A percentile compares a stretch with the other conserved stretches of the same genome.
These are phyloP conservation scores for Rhingia rostrata DNA, from an alignment of 2,888 invertebrate genomes.

Conservation along the genomic window DNA sequence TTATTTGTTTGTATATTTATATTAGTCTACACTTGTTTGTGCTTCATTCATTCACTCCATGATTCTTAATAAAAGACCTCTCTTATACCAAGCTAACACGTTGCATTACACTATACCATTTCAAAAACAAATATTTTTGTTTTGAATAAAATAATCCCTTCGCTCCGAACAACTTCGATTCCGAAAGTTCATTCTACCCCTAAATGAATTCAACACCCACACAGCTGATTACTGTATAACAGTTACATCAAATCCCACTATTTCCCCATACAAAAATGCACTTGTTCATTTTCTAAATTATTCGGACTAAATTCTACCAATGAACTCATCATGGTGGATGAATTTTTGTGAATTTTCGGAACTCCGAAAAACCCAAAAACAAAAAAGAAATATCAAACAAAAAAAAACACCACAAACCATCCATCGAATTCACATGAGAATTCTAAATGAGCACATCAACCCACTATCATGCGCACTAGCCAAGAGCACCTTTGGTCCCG, in stretches of 20 bases:
- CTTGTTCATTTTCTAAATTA: constrained; percentile 47
- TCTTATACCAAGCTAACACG: too few relatives aligned
- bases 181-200: constrained; percentile 49
- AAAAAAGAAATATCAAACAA: too few relatives aligned
- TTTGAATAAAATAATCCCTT: constrained; percentile 2
- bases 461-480: constrained; percentile 49
- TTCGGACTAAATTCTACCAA: constrained; percentile 48
- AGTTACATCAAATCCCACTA: constrained; percentile 64
- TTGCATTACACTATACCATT: neutral
- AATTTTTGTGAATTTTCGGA: constrained; percentile 40
- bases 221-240: constrained; percentile 54
- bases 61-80: too few relatives aligned
- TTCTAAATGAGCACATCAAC: constrained; percentile 64
- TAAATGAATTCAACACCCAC: constrained; percentile 35
- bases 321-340: neutral
- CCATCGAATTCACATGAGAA: constrained; percentile 62
- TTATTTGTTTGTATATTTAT: too few relatives aligned
- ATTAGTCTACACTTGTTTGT: too few relatives aligned
- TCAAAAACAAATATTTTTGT: constrained; percentile 10
- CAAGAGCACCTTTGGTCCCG: constrained; percentile 46
- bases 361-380: constrained; percentile 8
- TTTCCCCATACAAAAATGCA: constrained; percentile 64
- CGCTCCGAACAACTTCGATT: constrained; percentile 27
- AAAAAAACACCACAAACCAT: constrained; percentile 13
- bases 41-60: too few relatives aligned